Conservation (phyloP, 2,113 vertebrate genomes). For the Zingel zingel region DNA sequence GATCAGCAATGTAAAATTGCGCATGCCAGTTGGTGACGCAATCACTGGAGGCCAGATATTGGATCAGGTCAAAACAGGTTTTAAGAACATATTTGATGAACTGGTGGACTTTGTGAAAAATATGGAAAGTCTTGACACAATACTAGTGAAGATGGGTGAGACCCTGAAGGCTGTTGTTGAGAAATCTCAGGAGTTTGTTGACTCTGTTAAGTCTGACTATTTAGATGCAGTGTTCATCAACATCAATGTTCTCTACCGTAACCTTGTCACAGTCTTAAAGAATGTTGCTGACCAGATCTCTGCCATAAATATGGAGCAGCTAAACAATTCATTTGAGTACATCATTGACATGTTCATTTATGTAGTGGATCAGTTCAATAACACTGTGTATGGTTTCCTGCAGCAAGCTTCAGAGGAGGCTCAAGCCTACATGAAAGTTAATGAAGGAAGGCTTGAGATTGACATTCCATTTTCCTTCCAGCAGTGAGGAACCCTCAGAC, state of each 20-base stretch:
- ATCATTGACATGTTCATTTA: constrained; percentile 45
- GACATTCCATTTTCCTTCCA: constrained; percentile 82
- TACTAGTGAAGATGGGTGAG: constrained; percentile 80
- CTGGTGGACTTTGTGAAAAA: constrained; percentile 73
- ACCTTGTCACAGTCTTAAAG: constrained; percentile 69
- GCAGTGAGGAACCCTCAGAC: constrained; percentile 75
- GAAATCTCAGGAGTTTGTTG: constrained; percentile 79
- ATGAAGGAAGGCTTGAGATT: constrained; percentile 85
- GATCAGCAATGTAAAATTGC: constrained; percentile 78
- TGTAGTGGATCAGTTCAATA: constrained; percentile 73
- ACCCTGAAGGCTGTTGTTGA: constrained; percentile 78
- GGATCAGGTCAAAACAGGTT: constrained; percentile 60
- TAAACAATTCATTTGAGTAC: constrained; percentile 11
- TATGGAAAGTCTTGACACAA: constrained; percentile 79
- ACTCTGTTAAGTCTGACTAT: constrained; percentile 80
- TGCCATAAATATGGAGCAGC: constrained; percentile 51
- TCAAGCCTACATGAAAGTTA: constrained; percentile 77
- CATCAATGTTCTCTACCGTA: constrained; percentile 72
- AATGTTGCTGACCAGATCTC: constrained; percentile 72
- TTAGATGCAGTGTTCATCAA: constrained; percentile 79
- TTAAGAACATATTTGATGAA: constrained; percentile 74
- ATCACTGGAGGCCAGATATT: constrained; percentile 78
- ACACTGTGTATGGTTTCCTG: constrained; percentile 77
- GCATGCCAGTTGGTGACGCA: constrained; percentile 74
- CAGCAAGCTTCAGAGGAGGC: constrained; percentile 72